A percentile compares a stretch with the other conserved stretches of the same genome.
phyloP scores from a whole-genome alignment of 2,888 invertebrate genomes.

The Yponomeuta evonymella region DNA sequence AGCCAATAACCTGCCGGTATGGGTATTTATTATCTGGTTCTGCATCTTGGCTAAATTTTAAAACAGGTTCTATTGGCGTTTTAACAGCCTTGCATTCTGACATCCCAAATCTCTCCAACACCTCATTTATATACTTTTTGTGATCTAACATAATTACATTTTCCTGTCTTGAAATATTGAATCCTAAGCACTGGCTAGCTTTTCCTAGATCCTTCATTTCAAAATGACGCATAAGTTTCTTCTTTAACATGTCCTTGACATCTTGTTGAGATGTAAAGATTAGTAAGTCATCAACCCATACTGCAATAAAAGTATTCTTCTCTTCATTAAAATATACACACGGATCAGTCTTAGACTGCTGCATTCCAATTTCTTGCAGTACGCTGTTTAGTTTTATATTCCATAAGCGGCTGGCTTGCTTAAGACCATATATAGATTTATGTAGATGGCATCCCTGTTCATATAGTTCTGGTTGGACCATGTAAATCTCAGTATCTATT shows the following conservation, averaged over 20 bases:
- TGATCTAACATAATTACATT: conserved; percentile 21
- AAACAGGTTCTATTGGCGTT: conserved; percentile 22
- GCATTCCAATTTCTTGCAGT: conserved; percentile 19
- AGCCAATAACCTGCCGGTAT: conserved; percentile 21
- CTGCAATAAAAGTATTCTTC: conserved; percentile 21
- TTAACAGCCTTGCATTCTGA: conserved; percentile 24
- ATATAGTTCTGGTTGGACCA: conserved; percentile 24
- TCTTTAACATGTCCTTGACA: not conserved
- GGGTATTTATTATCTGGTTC: conserved; percentile 15
- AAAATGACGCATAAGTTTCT: not conserved
- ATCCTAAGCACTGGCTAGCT: conserved; percentile 18
- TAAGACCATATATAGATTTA: conserved; percentile 27
- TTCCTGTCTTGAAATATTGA: conserved; percentile 19
- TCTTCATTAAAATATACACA: conserved; percentile 18
- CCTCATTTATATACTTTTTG: conserved; percentile 22
- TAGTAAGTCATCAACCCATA: conserved; percentile 26
- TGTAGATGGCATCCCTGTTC: conserved; percentile 21
- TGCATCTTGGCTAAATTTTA: conserved; percentile 18
- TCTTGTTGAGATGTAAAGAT: conserved; percentile 11
- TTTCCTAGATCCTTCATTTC: conserved; percentile 7
- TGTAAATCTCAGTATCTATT: conserved; percentile 28
- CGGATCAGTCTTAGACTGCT: conserved; percentile 23
- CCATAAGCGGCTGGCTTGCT: conserved; percentile 28
- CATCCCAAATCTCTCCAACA: conserved; percentile 22
- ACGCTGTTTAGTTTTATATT: conserved; percentile 24